Evolutionary conservation across 2,797 vertebrate species (phyloP).

Genomic region (Phataginus tricuspis): DNA sequence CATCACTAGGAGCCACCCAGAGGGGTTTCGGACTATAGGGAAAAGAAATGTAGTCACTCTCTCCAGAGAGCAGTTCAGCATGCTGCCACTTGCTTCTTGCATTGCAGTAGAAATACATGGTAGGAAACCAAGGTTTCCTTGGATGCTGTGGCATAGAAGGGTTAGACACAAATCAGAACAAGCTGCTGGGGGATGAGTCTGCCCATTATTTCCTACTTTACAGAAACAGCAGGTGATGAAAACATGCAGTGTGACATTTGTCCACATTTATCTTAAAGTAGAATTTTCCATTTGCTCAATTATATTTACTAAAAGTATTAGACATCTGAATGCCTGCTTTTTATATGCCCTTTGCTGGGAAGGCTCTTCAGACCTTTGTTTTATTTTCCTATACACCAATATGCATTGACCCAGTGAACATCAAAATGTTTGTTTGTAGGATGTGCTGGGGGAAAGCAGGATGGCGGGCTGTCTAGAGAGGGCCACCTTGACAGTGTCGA

Average conservation of each 20-base stretch:
- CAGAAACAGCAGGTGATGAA: not conserved
- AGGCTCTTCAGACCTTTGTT: not conserved
- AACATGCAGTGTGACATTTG: not conserved
- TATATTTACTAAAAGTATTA: constrained; percentile 3
- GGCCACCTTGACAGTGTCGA: no score
- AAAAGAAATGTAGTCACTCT: constrained; percentile 27
- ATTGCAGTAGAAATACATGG: not conserved
- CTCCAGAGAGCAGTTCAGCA: not conserved
- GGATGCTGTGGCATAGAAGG: not conserved
- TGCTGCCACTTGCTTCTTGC: not conserved
- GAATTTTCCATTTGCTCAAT: not conserved
- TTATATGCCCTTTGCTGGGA: not conserved
- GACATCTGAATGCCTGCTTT: not conserved
- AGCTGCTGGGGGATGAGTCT: not conserved
- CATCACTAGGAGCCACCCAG: not conserved
- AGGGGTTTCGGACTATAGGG: not conserved
- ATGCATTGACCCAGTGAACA: not conserved
- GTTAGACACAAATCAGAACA: constrained; percentile 13
- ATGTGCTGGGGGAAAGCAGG: not conserved
- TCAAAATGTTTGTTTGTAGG: not conserved
- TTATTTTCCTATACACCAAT: not conserved
- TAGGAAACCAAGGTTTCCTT: not conserved
- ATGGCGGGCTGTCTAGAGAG: not conserved
- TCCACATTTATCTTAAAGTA: constrained; percentile 12
- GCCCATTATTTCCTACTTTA: not conserved